phyloP scores from a whole-genome alignment of 1,140 invertebrate species.

The Caenorhabditis tropicalis region DNA sequence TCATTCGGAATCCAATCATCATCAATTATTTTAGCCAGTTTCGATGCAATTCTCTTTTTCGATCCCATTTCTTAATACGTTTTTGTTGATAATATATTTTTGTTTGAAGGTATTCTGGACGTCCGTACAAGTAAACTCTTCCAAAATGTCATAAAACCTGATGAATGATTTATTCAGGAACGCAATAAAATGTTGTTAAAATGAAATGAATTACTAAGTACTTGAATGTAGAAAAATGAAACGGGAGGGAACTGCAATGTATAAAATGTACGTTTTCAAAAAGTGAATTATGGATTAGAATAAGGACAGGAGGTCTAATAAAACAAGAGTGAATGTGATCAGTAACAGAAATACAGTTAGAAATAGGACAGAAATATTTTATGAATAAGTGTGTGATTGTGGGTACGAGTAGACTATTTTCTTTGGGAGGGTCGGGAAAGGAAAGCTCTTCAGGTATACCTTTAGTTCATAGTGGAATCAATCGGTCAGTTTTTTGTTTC shows the following conservation, averaged over 20 bases:
- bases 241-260: not conserved
- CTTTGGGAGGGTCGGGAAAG: not conserved
- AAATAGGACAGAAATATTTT: not conserved
- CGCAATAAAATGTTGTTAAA: not conserved
- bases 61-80: not conserved
- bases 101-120: too few species aligned
- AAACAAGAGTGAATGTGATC: slow-evolving; percentile 19
- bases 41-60: not conserved
- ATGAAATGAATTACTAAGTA: not conserved
- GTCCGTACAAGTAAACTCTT: too few species aligned
- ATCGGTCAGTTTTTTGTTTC: not conserved
- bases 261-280: not conserved
- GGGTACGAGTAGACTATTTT: not conserved
- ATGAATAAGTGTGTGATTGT: not conserved
- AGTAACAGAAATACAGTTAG: slow-evolving; percentile 8
- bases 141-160: not conserved
- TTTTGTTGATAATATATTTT: too few species aligned
- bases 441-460: not conserved
- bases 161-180: not conserved
- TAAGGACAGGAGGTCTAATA: not conserved
- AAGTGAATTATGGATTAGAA: not conserved
- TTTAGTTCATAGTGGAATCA: not conserved
- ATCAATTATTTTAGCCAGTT: not conserved
- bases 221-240: not conserved
- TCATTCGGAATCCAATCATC: not conserved